Evolutionary conservation across 2,797 vertebrate genomes (phyloP).

Genomic region (Poeciliopsis presidionis): DNA sequence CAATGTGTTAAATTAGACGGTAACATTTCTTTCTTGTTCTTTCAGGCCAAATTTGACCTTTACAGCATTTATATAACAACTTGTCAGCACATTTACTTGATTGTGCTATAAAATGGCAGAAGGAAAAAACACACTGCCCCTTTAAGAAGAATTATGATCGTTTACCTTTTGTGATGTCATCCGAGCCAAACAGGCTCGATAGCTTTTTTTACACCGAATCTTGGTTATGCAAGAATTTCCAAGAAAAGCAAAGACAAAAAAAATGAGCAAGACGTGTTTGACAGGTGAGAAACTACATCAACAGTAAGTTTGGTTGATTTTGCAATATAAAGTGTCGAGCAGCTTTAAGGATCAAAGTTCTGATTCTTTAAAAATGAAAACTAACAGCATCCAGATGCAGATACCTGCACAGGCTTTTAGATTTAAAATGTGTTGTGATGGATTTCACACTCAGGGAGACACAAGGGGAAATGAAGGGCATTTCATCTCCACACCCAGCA

Average conservation of each 20-base stretch:
- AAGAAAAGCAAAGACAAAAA: neutral
- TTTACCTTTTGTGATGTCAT: too few relatives aligned
- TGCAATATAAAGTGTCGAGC: neutral
- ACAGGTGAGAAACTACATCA: neutral
- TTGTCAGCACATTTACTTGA: too few relatives aligned
- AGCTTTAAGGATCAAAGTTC: neutral
- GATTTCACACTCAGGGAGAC: conserved; percentile 20
- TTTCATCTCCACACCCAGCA: conserved; percentile 29
- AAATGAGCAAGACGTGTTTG: neutral
- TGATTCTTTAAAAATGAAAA: conserved; percentile 3
- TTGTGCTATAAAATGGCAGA: too few relatives aligned
- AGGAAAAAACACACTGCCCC: too few relatives aligned
- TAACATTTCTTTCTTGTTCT: too few relatives aligned
- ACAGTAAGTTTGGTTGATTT: neutral
- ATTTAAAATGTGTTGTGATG: conserved; percentile 22
- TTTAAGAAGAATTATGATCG: too few relatives aligned
- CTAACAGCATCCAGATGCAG: neutral
- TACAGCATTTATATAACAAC: too few relatives aligned
- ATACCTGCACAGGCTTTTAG: conserved; percentile 4
- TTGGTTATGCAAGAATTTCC: neutral
- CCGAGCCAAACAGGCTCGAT: too few relatives aligned
- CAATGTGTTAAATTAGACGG: too few relatives aligned
- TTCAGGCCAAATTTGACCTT: too few relatives aligned
- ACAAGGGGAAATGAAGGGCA: conserved; percentile 20
- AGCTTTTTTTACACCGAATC: neutral